These are phyloP conservation scores for Labrus mixtus DNA, from an alignment of 2,113 vertebrate genomes.

Conservation along the genomic window DNA sequence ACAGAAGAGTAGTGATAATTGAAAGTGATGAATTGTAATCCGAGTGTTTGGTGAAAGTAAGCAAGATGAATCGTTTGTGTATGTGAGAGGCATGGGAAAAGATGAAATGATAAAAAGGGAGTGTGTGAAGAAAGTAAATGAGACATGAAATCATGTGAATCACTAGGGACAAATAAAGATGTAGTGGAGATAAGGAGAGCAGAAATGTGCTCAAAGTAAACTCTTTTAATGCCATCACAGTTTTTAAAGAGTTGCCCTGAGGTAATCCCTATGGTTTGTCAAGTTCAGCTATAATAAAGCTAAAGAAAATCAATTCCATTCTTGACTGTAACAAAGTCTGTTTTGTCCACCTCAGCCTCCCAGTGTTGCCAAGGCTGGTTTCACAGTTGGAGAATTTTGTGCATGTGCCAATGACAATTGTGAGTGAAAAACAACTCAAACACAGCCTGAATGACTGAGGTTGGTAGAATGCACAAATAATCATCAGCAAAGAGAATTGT, in stretches of 20 bases:
- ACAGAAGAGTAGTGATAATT: slow-evolving; percentile 23
- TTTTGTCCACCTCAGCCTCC: background rate
- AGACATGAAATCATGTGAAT: slow-evolving; percentile 17
- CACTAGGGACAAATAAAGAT: background rate
- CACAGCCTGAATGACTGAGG: too few species aligned
- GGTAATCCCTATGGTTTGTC: background rate
- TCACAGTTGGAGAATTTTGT: too few species aligned
- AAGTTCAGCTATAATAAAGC: background rate
- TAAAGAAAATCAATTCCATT: background rate
- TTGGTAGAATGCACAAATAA: too few species aligned
- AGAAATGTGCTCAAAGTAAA: background rate
- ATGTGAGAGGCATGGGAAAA: background rate
- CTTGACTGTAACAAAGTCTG: background rate
- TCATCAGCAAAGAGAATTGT: too few species aligned
- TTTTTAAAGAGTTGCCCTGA: background rate
- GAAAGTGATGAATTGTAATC: background rate
- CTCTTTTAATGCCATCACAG: background rate
- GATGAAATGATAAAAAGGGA: slow-evolving; percentile 21
- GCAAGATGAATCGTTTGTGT: slow-evolving; percentile 1
- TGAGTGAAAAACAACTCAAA: too few species aligned
- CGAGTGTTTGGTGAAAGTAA: slow-evolving; percentile 30
- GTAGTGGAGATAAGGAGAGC: background rate
- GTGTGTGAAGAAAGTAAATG: slow-evolving; percentile 18
- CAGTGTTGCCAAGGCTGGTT: background rate
- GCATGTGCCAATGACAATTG: too few species aligned